Evolutionary conservation across 2,888 invertebrate species (phyloP), one percentile per base, ranked within the genome.

Genomic region (Malthinus seriepunctatus): DNA sequence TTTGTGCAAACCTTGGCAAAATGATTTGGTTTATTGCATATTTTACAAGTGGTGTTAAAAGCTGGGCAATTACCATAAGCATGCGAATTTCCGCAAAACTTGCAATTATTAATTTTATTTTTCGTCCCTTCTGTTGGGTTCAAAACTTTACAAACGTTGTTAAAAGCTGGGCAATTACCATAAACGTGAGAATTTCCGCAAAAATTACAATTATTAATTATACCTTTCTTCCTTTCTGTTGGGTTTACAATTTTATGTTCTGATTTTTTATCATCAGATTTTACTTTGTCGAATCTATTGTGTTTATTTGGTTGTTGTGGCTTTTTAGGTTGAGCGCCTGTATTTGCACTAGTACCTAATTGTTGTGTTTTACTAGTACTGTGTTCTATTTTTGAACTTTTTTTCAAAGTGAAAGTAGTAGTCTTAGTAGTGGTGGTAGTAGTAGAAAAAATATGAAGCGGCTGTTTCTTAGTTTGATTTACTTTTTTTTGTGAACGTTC

Each of bases 361-460:
- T 44, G 32, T 11, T 55, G 39, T 10, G 42, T 23, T 48, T 55
- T 47, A 1, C 48, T 33, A 2, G 39, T 1, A n/a, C 49, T 38
- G 33, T 47, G 47, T 34, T 48, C 48, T 55, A 32, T 38, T 51
- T 23, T 33, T 48, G 33, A 6, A 55, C 31, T 1, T 15, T 34
- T 1, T 45, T 62, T 61, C 8, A 63, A 49, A 38, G 57, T n/a
- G n/a, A n/a, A n/a, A n/a, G n/a, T n/a, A n/a, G n/a, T n/a, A n/a
- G n/a, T n/a, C n/a, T n/a, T n/a, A n/a, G n/a, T n/a, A n/a, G n/a
- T n/a, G n/a, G n/a, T n/a, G n/a, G n/a, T 1, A 38, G 57, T 53
- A 7, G 11, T 35, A 34, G 62, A 56, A 47, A 63, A 65, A 10
- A 58, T 50, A n/a, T 65, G 64, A 10, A 67, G 48, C 3, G 58